phyloP scores from a whole-genome alignment of 2,888 invertebrate species.

The Phaedon cochleariae region DNA sequence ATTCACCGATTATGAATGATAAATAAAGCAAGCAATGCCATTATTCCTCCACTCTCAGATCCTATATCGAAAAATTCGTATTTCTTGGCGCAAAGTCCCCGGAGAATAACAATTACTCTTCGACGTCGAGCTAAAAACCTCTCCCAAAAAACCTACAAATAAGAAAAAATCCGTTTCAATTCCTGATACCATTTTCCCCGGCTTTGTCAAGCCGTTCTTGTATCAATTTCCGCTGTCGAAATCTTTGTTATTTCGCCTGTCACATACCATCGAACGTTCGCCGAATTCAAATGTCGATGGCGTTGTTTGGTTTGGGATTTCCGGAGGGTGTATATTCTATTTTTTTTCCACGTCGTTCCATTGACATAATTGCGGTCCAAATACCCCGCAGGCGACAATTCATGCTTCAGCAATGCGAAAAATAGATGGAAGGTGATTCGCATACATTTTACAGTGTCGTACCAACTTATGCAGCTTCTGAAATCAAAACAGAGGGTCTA shows the following conservation, averaged over 20 bases:
- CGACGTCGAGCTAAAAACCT: not conserved
- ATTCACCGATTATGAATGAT: no score
- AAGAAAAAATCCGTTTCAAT: not conserved
- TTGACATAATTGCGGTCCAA: not conserved
- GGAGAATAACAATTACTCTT: not conserved
- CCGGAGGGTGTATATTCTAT: not conserved
- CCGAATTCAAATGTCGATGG: not conserved
- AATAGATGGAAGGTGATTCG: no score
- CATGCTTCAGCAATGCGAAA: no score
- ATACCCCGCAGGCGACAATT: not conserved
- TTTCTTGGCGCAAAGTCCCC: not conserved
- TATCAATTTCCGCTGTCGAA: constrained; percentile 25
- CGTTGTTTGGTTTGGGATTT: not conserved
- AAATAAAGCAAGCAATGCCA: no score
- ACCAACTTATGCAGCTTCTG: no score
- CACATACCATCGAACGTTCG: not conserved
- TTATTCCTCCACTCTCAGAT: no score
- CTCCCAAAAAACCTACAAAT: not conserved
- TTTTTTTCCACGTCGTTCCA: not conserved
- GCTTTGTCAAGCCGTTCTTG: constrained; percentile 15
- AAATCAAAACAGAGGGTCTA: no score
- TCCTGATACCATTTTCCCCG: constrained; percentile 13
- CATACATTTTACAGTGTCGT: no score
- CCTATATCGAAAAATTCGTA: no score
- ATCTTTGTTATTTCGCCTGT: constrained; percentile 22